Conservation (phyloP, 2,888 invertebrate species). For the Cryptus armator region DNA sequence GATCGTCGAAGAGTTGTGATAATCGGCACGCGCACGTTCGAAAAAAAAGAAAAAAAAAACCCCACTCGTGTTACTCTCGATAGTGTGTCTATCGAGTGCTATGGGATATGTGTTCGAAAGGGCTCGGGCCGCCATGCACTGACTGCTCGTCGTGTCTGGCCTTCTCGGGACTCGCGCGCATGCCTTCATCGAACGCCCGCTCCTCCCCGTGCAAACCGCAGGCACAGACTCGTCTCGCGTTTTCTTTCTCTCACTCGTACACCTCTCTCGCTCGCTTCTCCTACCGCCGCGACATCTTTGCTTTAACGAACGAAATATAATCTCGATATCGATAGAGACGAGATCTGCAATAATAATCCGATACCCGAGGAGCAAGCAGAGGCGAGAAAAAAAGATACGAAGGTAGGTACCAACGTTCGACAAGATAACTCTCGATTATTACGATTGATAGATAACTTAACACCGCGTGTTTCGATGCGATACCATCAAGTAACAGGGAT, state of each 20-base stretch:
- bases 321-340: neutral
- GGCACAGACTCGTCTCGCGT: constrained; percentile 41
- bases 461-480: neutral
- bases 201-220: constrained; percentile 38
- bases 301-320: constrained; percentile 4
- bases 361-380: neutral
- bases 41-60: neutral
- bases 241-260: constrained; percentile 33
- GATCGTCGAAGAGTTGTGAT: constrained; percentile 41
- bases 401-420: neutral
- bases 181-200: constrained; percentile 74
- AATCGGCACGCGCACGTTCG: constrained; percentile 53
- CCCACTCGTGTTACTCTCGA: constrained; percentile 64
- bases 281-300: constrained; percentile 40
- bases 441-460: neutral
- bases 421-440: neutral
- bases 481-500: too few species aligned
- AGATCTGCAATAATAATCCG: neutral
- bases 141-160: constrained; percentile 76
- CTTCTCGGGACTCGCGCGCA: constrained; percentile 77
- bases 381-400: neutral
- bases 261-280: constrained; percentile 21
- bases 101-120: constrained; percentile 75
- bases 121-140: constrained; percentile 82
- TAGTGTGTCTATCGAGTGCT: constrained; percentile 63